A percentile compares a stretch with the other conserved stretches of the same genome.
Evolutionary conservation across 2,113 vertebrate genomes (phyloP).

Genomic region (Albula goreensis): DNA sequence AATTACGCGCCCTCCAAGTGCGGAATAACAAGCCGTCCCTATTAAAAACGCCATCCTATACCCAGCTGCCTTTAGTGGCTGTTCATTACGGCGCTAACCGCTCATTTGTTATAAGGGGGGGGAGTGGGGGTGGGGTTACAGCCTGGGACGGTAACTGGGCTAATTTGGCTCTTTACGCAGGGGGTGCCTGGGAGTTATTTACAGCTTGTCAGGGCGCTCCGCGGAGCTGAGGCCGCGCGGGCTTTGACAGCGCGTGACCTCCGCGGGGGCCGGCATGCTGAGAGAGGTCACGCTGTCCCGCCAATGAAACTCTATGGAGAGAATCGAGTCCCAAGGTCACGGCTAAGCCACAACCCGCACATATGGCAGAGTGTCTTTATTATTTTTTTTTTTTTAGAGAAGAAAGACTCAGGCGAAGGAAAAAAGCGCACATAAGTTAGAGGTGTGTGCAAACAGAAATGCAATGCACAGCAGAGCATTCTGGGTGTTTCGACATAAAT

Average conservation of each 20-base stretch:
- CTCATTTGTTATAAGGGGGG: background rate
- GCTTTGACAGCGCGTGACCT: slow-evolving; percentile 50
- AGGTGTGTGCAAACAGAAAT: slow-evolving; percentile 14
- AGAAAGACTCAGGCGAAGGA: slow-evolving; percentile 45
- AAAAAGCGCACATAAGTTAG: background rate
- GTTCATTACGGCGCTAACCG: background rate
- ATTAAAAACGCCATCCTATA: background rate
- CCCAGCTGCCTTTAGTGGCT: background rate
- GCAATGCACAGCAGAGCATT: slow-evolving; percentile 52
- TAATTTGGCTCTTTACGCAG: slow-evolving; percentile 35
- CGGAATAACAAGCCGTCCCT: slow-evolving; percentile 34
- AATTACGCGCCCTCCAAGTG: slow-evolving; percentile 30
- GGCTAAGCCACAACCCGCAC: slow-evolving; percentile 60
- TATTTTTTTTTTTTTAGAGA: slow-evolving; percentile 40
- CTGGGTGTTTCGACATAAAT: slow-evolving; percentile 63
- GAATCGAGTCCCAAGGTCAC: slow-evolving; percentile 64
- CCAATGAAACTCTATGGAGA: slow-evolving; percentile 47
- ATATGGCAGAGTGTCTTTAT: slow-evolving; percentile 55
- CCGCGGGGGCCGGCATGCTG: slow-evolving; percentile 30
- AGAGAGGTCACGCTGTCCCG: slow-evolving; percentile 42
- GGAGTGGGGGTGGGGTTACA: background rate
- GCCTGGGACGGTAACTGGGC: slow-evolving; percentile 26
- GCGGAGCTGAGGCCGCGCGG: slow-evolving; percentile 49
- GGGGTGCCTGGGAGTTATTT: slow-evolving; percentile 61
- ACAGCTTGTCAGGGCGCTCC: slow-evolving; percentile 48